A percentile compares a stretch with the other conserved stretches of the same genome.
Evolutionary conservation across 2,797 vertebrate genomes (phyloP).

Genomic region (Cheirogaleus major): DNA sequence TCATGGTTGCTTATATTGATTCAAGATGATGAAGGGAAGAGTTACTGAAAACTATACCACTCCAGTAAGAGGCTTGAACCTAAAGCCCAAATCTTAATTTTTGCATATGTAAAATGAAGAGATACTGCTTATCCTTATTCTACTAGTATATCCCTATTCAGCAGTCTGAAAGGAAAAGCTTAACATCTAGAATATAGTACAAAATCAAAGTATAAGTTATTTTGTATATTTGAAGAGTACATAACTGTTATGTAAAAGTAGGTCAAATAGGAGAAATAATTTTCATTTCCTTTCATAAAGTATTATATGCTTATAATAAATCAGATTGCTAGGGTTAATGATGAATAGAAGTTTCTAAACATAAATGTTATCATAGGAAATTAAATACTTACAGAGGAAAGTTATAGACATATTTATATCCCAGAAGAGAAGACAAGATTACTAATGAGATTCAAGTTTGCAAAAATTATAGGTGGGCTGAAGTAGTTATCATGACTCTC

Average conservation of each 20-base stretch:
- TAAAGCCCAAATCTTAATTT: neutral
- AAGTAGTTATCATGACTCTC: neutral
- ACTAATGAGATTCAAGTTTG: neutral
- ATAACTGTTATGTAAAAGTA: neutral
- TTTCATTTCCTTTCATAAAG: constrained; percentile 33
- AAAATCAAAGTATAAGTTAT: neutral
- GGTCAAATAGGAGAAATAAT: neutral
- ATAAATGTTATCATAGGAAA: constrained; percentile 29
- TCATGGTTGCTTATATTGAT: neutral
- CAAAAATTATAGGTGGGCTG: neutral
- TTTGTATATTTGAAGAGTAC: neutral
- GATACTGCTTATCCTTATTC: neutral
- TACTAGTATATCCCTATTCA: neutral
- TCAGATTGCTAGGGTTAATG: constrained; percentile 32
- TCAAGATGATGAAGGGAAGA: neutral
- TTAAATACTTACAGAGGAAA: neutral
- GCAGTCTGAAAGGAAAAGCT: neutral
- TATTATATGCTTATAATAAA: neutral
- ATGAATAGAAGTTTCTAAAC: constrained; percentile 18
- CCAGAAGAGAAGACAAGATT: constrained; percentile 1
- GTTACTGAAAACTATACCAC: neutral
- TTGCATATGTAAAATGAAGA: neutral
- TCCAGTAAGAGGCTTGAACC: neutral
- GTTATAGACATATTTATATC: neutral
- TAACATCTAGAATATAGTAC: neutral